A percentile compares a stretch with the other conserved stretches of the same genome.
Evolutionary conservation across 2,797 vertebrate genomes (phyloP).

Genomic region (Pantherophis vulpinus): DNA sequence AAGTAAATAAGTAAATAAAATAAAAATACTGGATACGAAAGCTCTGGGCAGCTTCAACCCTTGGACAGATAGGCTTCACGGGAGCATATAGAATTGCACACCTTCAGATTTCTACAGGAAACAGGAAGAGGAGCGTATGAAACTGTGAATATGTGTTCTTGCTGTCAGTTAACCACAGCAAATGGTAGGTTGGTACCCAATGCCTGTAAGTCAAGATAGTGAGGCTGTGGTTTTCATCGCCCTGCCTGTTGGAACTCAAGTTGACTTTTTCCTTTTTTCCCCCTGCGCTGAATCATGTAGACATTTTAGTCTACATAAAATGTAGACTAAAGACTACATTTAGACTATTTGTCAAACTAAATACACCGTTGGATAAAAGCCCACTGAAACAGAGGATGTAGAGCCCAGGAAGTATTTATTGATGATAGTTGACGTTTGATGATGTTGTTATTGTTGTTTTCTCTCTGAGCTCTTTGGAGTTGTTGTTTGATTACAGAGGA

Average conservation of each 20-base stretch:
- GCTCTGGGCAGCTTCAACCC: not conserved
- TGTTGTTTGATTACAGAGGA: too few species aligned
- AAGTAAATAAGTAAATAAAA: too few species aligned
- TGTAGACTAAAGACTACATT: too few species aligned
- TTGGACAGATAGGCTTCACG: not conserved
- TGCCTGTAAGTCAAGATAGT: not conserved
- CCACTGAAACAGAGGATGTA: not conserved
- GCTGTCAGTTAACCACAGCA: constrained; percentile 36
- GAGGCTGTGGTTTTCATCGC: constrained; percentile 4
- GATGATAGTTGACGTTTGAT: not conserved
- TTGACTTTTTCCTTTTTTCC: not conserved
- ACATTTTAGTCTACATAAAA: not conserved
- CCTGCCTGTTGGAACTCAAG: not conserved
- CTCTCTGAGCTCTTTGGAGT: too few species aligned
- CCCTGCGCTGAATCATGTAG: not conserved
- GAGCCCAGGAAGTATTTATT: not conserved
- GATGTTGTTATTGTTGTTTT: too few species aligned
- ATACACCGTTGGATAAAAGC: not conserved
- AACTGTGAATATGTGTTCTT: not conserved
- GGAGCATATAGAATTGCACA: not conserved
- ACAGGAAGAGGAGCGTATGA: constrained; percentile 14
- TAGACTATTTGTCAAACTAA: not conserved
- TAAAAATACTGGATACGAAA: not conserved
- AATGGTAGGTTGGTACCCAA: not conserved
- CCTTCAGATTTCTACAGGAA: constrained; percentile 34